Conservation (phyloP, 2,888 invertebrate genomes). For the Ischnura elegans region DNA sequence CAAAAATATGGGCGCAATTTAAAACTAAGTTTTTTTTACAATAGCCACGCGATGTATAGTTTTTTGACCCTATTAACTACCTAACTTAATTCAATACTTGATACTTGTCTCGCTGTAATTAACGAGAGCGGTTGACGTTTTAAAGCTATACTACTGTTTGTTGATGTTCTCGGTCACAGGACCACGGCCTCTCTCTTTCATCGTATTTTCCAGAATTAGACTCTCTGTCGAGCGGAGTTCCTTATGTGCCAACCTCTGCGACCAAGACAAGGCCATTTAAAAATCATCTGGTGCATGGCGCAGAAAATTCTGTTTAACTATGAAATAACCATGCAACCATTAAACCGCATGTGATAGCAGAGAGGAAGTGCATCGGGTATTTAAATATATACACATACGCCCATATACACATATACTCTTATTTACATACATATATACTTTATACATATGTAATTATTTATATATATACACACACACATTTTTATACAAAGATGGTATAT, state of each 20-base stretch:
- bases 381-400: too few relatives aligned
- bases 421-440: too few relatives aligned
- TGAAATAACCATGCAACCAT: too few relatives aligned
- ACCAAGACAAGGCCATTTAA: conserved; percentile 12
- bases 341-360: too few relatives aligned
- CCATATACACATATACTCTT: too few relatives aligned
- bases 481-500: too few relatives aligned
- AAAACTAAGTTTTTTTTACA: too few relatives aligned
- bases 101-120: background rate
- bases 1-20: too few relatives aligned
- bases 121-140: background rate
- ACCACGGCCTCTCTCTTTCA: background rate
- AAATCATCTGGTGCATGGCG: background rate
- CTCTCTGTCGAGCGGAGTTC: background rate
- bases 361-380: too few relatives aligned
- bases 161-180: conserved; percentile 5
- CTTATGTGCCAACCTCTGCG: background rate
- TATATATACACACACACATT: too few relatives aligned
- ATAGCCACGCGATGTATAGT: too few relatives aligned
- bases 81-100: background rate
- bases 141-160: background rate
- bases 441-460: too few relatives aligned
- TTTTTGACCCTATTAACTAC: background rate
- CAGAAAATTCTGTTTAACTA: background rate
- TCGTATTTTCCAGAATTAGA: conserved; percentile 12